Evolutionary conservation across 2,797 vertebrate species (phyloP).

Genomic region (Micromesistius poutassou): DNA sequence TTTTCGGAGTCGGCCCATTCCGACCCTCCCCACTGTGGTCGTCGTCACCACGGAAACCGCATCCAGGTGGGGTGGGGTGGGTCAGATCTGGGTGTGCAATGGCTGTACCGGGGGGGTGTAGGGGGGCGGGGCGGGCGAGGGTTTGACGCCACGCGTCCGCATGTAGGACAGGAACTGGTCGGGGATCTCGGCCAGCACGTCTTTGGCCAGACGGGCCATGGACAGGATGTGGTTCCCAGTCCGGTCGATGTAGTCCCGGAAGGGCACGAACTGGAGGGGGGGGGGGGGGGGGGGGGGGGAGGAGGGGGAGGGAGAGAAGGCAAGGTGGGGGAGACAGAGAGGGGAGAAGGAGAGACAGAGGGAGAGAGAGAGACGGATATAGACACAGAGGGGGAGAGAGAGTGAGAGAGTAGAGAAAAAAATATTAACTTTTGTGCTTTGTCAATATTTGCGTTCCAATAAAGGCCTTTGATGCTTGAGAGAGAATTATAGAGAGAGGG

Average conservation of each 20-base stretch:
- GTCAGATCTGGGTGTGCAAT: constrained; percentile 93
- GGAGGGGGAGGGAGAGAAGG: background rate
- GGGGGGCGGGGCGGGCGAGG: constrained; percentile 88
- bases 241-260: constrained; percentile 94
- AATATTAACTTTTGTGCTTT: background rate
- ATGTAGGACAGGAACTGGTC: constrained; percentile 98
- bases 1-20: background rate
- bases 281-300: background rate
- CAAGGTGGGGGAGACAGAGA: background rate
- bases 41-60: constrained; percentile 15
- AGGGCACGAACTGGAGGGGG: constrained; percentile 87
- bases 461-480: too few relatives aligned
- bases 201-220: constrained; percentile 95
- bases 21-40: too few relatives aligned
- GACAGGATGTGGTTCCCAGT: constrained; percentile 92
- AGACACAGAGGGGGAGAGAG: background rate
- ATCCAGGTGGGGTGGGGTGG: background rate
- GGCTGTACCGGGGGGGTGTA: constrained; percentile 84
- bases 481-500: background rate
- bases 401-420: background rate
- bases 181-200: constrained; percentile 93
- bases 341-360: too few relatives aligned
- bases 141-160: constrained; percentile 94
- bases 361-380: too few relatives aligned
- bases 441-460: background rate